Evolutionary conservation across 2,113 vertebrate genomes (phyloP).

Genomic region (Candoia aspera): DNA sequence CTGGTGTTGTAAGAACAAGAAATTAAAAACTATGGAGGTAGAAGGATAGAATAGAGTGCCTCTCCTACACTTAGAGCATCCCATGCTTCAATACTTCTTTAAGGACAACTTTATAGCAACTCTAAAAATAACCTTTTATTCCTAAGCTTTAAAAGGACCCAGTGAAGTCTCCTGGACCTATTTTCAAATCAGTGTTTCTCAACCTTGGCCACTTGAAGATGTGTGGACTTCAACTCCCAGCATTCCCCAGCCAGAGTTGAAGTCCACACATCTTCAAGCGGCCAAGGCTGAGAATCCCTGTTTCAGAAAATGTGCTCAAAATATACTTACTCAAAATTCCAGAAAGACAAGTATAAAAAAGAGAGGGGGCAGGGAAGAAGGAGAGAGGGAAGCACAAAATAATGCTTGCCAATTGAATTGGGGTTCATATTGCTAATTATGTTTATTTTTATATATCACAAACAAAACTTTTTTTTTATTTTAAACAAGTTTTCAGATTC

Average conservation of each 20-base stretch:
- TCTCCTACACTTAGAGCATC: neutral
- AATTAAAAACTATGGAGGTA: neutral
- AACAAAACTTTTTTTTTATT: conserved; percentile 9
- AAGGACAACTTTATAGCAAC: neutral
- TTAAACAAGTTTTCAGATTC: neutral
- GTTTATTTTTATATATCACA: conserved; percentile 4
- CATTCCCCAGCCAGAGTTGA: too few relatives aligned
- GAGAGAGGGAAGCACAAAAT: neutral
- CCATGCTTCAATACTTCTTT: neutral
- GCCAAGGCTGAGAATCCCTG: too few relatives aligned
- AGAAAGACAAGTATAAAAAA: neutral
- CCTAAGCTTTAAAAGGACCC: neutral
- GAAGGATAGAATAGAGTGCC: neutral
- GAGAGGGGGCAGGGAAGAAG: neutral
- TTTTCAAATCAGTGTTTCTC: too few relatives aligned
- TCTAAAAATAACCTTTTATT: neutral
- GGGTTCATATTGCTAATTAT: neutral
- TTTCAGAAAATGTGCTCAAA: neutral
- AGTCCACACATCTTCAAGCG: too few relatives aligned
- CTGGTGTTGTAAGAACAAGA: neutral
- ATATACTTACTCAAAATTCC: neutral
- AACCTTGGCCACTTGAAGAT: too few relatives aligned
- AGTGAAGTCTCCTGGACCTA: neutral
- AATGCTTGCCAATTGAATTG: neutral
- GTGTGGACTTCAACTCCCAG: too few relatives aligned